These are phyloP conservation scores for Oenanthe melanoleuca DNA, from an alignment of 2,113 vertebrate genomes.

Conservation along the genomic window DNA sequence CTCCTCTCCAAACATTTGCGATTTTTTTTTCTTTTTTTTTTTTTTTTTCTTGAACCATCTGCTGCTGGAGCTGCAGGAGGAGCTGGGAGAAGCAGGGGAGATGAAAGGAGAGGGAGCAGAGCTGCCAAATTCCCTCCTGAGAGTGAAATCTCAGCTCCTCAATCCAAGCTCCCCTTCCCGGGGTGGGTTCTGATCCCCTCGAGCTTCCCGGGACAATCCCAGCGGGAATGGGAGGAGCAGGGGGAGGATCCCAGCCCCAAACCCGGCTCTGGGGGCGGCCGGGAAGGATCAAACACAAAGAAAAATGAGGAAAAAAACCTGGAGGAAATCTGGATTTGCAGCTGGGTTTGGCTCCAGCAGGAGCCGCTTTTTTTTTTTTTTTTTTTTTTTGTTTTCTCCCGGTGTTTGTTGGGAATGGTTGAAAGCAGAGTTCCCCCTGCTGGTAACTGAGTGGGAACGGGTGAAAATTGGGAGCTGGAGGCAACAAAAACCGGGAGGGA, in stretches of 20 bases:
- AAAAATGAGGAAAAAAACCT: too few species aligned
- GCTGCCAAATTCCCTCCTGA: constrained; percentile 20
- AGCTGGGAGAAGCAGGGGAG: background rate
- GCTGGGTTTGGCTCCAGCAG: background rate
- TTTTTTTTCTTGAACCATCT: background rate
- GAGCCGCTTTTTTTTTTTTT: background rate
- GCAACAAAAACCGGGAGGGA: background rate
- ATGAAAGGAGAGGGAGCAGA: background rate
- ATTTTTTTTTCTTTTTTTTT: background rate
- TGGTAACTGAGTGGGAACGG: background rate
- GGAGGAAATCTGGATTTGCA: too few species aligned
- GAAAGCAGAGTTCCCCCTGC: constrained; percentile 42
- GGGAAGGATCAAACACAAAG: background rate
- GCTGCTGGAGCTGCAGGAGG: background rate
- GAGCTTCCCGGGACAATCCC: background rate
- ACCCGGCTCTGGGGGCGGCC: background rate
- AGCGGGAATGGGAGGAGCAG: background rate
- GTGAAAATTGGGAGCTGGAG: rapidly evolving
- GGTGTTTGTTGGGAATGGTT: background rate
- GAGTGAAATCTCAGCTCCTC: background rate
- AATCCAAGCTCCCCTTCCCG: background rate
- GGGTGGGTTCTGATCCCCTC: rapidly evolving
- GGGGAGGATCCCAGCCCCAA: too few species aligned
- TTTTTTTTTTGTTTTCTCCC: background rate
- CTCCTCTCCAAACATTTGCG: background rate